Conservation (phyloP, 37 sponge, comb jelly and placozoan genomes). For the Ianthella basta region DNA sequence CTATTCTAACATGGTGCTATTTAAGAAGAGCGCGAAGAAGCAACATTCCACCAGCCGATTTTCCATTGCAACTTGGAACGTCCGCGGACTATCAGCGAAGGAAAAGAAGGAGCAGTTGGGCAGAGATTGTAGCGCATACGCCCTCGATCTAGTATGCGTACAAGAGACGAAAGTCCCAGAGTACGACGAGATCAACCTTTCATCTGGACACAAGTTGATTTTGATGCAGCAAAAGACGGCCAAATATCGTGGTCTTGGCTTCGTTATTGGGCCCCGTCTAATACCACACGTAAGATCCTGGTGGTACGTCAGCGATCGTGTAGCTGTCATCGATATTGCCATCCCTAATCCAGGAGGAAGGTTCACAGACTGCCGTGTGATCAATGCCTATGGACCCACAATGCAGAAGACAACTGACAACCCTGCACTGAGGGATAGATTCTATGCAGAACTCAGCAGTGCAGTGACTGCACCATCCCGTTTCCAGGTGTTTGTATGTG, state of each 20-base stretch:
- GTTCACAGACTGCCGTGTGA: background rate
- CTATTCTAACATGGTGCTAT: no score
- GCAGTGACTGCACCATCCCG: conserved; percentile 7
- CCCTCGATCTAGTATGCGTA: no score
- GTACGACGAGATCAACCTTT: no score
- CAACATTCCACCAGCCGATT: no score
- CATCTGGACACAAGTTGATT: conserved; percentile 2
- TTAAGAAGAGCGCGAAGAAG: no score
- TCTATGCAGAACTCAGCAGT: background rate
- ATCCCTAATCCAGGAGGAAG: background rate
- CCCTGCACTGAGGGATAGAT: background rate
- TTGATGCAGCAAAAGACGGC: conserved; percentile 17
- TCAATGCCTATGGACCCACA: conserved; percentile 26
- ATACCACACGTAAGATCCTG: background rate
- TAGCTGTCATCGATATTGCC: conserved; percentile 6
- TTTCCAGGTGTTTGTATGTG: conserved; percentile 9
- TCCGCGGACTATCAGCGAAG: no score
- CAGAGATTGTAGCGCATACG: no score
- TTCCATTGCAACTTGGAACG: no score
- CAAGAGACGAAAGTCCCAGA: no score
- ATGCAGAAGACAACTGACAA: background rate
- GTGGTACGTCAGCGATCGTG: conserved; percentile 24
- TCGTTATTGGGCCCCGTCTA: conserved; percentile 2
- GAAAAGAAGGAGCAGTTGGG: no score
- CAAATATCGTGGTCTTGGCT: conserved; percentile 15